Percentiles rank a stretch among this genome's conserved stretches.
Conservation (phyloP, 2,888 invertebrate genomes). For the Clanis bilineata region DNA sequence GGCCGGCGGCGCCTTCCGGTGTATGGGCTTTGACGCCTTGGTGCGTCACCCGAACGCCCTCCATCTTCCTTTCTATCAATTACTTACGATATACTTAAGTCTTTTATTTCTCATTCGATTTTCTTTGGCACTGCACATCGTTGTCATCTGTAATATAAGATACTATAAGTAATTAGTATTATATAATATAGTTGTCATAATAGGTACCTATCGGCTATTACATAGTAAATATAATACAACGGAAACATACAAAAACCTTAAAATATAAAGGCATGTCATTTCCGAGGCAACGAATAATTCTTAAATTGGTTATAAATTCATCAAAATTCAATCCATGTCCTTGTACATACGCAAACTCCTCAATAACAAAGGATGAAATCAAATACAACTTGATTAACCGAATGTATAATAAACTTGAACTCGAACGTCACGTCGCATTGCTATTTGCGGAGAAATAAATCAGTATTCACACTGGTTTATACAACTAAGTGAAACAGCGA, state of each 20-base stretch:
- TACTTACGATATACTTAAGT: constrained; percentile 31
- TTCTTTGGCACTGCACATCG: constrained; percentile 53
- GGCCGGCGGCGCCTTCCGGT: constrained; percentile 82
- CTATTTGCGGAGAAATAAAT: neutral
- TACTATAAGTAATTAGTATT: no score
- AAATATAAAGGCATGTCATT: no score
- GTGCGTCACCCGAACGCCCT: constrained; percentile 82
- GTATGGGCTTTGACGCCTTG: constrained; percentile 82
- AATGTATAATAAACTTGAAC: neutral
- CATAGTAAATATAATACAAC: no score
- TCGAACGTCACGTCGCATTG: neutral
- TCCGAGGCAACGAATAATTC: no score
- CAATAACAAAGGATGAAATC: neutral
- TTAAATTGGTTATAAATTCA: neutral
- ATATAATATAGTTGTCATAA: no score
- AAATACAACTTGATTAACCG: neutral
- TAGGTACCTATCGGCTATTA: no score
- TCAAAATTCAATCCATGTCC: neutral
- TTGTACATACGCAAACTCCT: neutral
- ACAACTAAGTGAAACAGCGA: neutral
- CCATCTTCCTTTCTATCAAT: constrained; percentile 54
- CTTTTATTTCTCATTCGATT: constrained; percentile 37
- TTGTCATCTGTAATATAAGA: constrained; percentile 53
- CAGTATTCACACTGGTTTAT: neutral
- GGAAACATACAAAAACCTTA: no score